Evolutionary conservation across 1,140 invertebrate species (phyloP).

Genomic region (Bombus waltoni): DNA sequence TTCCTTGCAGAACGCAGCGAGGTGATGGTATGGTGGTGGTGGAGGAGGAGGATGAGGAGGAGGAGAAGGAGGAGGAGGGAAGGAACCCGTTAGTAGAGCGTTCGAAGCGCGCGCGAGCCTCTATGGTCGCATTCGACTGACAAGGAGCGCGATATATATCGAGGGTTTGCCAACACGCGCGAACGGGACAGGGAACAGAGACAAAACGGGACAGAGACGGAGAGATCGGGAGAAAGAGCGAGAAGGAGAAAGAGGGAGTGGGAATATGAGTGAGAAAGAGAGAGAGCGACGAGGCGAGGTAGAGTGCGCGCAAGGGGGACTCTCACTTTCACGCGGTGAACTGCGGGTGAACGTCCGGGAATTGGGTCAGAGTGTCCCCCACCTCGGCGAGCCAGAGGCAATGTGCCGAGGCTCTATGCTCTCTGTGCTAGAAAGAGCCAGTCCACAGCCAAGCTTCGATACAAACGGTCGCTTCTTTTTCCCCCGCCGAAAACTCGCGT

Average conservation of each 20-base stretch:
- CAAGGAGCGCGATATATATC: slow-evolving; percentile 50
- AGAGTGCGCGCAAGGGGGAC: slow-evolving; percentile 76
- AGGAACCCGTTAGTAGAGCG: slow-evolving; percentile 81
- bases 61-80: slow-evolving; percentile 64
- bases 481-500: slow-evolving; percentile 56
- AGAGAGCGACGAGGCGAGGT: slow-evolving; percentile 57
- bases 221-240: slow-evolving; percentile 4
- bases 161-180: slow-evolving; percentile 49
- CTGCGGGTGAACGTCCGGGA: slow-evolving; percentile 83
- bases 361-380: slow-evolving; percentile 83
- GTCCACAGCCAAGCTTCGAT: slow-evolving; percentile 80
- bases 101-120: slow-evolving; percentile 66
- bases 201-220: slow-evolving; percentile 23
- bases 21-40: neutral
- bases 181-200: slow-evolving; percentile 35
- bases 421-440: slow-evolving; percentile 80
- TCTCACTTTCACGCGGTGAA: slow-evolving; percentile 84
- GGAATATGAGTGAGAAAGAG: slow-evolving; percentile 17
- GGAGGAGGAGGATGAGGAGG: neutral
- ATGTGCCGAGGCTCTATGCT: slow-evolving; percentile 80
- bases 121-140: slow-evolving; percentile 43
- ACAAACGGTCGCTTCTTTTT: slow-evolving; percentile 77
- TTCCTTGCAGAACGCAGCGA: slow-evolving; percentile 47
- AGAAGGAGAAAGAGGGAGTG: slow-evolving; percentile 26
- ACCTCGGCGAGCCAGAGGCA: slow-evolving; percentile 78